Percentiles rank a stretch among this genome's conserved stretches.
Conservation (phyloP, 1,140 invertebrate genomes). For the Cydia splendana region DNA sequence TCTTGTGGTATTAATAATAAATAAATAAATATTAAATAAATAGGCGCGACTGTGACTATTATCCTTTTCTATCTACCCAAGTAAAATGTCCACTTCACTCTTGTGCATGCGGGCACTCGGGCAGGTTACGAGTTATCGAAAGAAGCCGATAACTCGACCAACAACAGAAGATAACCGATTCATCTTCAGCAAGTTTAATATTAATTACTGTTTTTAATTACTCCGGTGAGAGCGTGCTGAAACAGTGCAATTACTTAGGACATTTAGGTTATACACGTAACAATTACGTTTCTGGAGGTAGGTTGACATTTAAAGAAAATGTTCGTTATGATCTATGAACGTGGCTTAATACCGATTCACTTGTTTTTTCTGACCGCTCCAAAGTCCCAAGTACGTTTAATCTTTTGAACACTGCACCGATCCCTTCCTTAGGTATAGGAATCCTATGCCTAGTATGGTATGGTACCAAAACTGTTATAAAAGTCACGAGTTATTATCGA, state of each 20-base stretch:
- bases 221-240: background rate
- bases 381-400: too few species aligned
- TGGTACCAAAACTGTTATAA: too few species aligned
- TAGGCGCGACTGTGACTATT: too few species aligned
- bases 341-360: too few species aligned
- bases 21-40: too few species aligned
- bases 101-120: background rate
- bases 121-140: conserved; percentile 13
- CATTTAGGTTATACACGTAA: background rate
- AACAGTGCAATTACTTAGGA: background rate
- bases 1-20: too few species aligned
- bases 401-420: too few species aligned
- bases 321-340: background rate
- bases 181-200: background rate
- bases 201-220: background rate
- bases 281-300: background rate
- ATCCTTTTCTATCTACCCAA: too few species aligned
- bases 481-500: too few species aligned
- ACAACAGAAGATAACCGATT: background rate
- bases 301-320: background rate
- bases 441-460: too few species aligned
- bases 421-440: too few species aligned
- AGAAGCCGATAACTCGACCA: background rate
- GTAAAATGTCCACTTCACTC: background rate
- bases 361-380: too few species aligned